Evolutionary conservation across 1,140 invertebrate genomes (phyloP).

Genomic region (Calosoma granatense): DNA sequence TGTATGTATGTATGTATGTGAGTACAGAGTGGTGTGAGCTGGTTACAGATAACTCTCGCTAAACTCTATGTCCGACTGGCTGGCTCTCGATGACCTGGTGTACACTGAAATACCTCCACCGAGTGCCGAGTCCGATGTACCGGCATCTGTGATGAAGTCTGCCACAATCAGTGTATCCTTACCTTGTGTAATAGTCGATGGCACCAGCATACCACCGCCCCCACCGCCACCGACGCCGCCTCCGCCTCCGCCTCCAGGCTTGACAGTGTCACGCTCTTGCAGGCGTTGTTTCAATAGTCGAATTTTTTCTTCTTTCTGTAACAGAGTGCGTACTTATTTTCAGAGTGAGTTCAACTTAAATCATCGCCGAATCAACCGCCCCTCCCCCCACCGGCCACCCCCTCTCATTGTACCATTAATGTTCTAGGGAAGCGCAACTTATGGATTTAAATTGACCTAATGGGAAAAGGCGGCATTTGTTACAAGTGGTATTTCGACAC

Average conservation of each 20-base stretch:
- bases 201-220: constrained; percentile 22
- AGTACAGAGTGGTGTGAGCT: no score
- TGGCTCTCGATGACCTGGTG: constrained; percentile 65
- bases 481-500: no score
- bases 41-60: constrained; percentile 81
- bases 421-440: no score
- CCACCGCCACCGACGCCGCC: constrained; percentile 17
- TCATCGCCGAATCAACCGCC: no score
- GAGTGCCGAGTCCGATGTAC: constrained; percentile 63
- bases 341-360: no score
- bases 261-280: constrained; percentile 54
- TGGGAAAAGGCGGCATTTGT: no score
- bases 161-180: constrained; percentile 46
- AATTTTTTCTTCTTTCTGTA: constrained; percentile 84
- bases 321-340: no score
- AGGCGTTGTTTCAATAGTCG: constrained; percentile 65
- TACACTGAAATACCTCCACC: constrained; percentile 59
- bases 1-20: no score
- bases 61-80: constrained; percentile 74
- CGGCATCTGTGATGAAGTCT: constrained; percentile 64
- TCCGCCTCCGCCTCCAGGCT: constrained; percentile 18
- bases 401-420: no score
- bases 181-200: constrained; percentile 43
- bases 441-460: no score
- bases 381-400: no score